Evolutionary conservation across 1,140 invertebrate species (phyloP), one percentile per base, ranked within the genome.

Genomic region (Notospermus geniculatus): DNA sequence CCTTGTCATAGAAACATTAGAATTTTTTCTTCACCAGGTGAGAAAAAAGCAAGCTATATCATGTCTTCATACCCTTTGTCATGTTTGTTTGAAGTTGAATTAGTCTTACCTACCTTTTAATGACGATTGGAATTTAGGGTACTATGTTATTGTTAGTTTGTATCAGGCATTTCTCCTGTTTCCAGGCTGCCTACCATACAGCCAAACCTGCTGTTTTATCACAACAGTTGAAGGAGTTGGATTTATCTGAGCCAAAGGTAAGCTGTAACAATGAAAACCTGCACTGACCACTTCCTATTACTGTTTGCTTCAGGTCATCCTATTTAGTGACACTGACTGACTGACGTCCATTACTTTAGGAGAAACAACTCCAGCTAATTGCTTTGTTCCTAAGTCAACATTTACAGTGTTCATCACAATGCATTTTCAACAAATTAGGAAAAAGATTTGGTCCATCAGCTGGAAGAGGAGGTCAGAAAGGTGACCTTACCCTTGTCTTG

Each of bases 21-120:
- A 80, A 57, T 80, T 80, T 58, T 72, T 80, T 55, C 60, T 79
- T 25, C 77, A 79, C 50, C 77, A 79, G 71, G 77, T 78, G 50
- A 32, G 60, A 29, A 22, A 25, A 28, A 29, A 19, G 4, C 13
- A 29, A 32, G 28, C 15, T 15, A 56, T 17, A 29, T 56, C 17
- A 29, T 36, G 19, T 1, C 22, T 13, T 13, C 19, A 53, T 22
- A 17, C 11, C 15, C 15, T 53, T 11, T n/a, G n/a, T n/a, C 15
- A 53, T 15, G 52, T 17, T 11, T 15, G 52, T 53, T 17, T 22
- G 23, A 53, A 53, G 23, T 11, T 53, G 23, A 15, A 25, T 13
- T 53, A 53, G 11, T 13, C 23, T 15, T 53, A 22, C 11, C 22
- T 13, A 53, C 11, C 23, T 17, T 22, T 13, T 17, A 25, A 17